Base-by-base conservation (phyloP, 2,888 invertebrate genomes). In the Drosophila prolongata region DNA sequence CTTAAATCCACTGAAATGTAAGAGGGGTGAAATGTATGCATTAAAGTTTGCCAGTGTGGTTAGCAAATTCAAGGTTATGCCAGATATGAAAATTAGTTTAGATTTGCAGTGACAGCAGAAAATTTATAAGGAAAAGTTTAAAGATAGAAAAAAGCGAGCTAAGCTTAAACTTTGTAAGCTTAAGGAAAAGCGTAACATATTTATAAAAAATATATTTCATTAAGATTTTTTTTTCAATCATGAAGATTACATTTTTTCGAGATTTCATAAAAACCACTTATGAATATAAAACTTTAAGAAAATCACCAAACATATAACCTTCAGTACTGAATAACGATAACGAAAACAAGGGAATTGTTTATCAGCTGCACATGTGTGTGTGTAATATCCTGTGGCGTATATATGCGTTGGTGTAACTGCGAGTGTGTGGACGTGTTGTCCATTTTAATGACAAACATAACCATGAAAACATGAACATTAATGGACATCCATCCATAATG, bases 381-480 rank as follows among this genome's bases (percentile, higher is more conserved):
- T 34, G 58, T 24, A 24, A 64, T 61, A 50, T 72, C 57, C 72
- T 71, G 66, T 24, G 19, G 56, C 49, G 54, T 60, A 38, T 40
- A 47, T 49, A 34, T 68, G 62, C 53, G 47, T 40, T 43, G 19
- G 57, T 70, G 69, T 42, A 8, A 24, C 44, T 38, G 24, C 24
- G 24, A 24, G 24, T 24, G 62, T 57, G 54, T 64, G 57, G 57
- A 54, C 52, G 55, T 57, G 62, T 67, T 76, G 61, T 74, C 62
- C 62, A 67, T 61, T 81, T 78, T 79, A 80, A 78, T 81, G 81
- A 70, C 71, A 55, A 77, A 73, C 74, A 76, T 71, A 81, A 71
- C 76, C 79, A 78, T 74, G 68, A 73, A 77, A 77, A 73, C 83
- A 82, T 73, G 66, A 65, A 67, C 83, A 83, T 83, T 80, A 83